Percentiles rank a stretch among this genome's conserved stretches.
Conservation (phyloP, 1,140 invertebrate genomes). For the Thalassaphorura encarpata region DNA sequence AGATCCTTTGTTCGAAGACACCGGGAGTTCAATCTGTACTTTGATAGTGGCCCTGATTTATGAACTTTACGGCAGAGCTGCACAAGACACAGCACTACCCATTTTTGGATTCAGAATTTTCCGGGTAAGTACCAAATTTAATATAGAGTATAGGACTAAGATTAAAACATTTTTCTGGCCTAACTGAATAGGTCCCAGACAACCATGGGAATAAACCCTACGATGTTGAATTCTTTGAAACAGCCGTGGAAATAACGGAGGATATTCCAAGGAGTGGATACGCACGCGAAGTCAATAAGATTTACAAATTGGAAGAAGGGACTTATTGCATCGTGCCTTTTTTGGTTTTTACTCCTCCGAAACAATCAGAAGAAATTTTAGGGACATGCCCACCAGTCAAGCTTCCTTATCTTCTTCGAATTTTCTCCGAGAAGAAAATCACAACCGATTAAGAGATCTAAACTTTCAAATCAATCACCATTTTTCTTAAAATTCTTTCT, state of each 20-base stretch:
- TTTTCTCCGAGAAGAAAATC: no score
- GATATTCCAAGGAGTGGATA: background rate
- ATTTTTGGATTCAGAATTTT: background rate
- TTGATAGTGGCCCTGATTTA: background rate
- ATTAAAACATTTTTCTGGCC: background rate
- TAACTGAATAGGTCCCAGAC: background rate
- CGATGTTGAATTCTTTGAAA: background rate
- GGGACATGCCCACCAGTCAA: background rate
- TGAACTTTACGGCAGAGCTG: background rate
- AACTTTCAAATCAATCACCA: no score
- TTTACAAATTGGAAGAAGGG: background rate
- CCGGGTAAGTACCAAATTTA: background rate
- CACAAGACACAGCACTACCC: background rate
- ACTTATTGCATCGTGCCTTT: background rate
- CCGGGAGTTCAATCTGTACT: background rate
- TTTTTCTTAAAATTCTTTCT: no score
- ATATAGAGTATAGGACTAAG: background rate
- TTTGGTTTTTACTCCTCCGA: background rate
- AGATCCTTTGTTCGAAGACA: no score
- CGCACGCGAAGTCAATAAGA: background rate
- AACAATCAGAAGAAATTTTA: background rate
- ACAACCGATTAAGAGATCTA: no score
- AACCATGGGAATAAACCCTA: background rate
- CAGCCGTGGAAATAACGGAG: background rate
- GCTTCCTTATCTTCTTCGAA: background rate